phyloP scores from a whole-genome alignment of 2,797 vertebrate genomes.

The Parauchenoglanis ngamensis region DNA sequence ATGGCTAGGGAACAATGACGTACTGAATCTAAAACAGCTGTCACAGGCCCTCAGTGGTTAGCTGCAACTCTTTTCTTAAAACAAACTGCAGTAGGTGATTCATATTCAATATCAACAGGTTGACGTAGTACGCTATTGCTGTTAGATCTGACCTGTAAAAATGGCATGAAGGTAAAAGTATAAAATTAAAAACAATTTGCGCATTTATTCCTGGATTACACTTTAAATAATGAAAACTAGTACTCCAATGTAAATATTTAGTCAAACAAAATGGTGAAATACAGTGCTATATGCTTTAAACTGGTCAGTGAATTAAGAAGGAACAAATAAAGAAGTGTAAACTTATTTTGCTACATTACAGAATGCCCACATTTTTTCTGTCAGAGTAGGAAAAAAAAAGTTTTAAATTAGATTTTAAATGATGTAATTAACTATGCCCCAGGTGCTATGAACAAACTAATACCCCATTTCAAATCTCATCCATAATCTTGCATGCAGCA shows the following conservation, averaged over 20 bases:
- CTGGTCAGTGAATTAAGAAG: constrained; percentile 26
- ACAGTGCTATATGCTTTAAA: constrained; percentile 34
- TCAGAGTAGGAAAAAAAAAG: constrained; percentile 15
- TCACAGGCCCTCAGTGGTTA: constrained; percentile 34
- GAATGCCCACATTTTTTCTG: constrained; percentile 52
- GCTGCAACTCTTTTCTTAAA: constrained; percentile 25
- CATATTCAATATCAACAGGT: constrained; percentile 54
- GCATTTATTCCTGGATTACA: constrained; percentile 64
- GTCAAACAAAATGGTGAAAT: constrained; percentile 18
- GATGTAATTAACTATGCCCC: background rate
- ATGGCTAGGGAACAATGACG: constrained; percentile 52
- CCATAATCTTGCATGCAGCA: constrained; percentile 55
- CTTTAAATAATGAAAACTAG: constrained; percentile 27
- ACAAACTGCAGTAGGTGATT: constrained; percentile 30
- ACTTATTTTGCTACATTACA: constrained; percentile 73
- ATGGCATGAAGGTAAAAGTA: constrained; percentile 66
- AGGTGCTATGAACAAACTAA: constrained; percentile 50
- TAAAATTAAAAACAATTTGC: constrained; percentile 59
- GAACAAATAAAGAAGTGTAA: constrained; percentile 42
- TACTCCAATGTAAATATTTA: constrained; percentile 20
- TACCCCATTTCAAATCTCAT: constrained; percentile 56
- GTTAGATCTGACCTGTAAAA: constrained; percentile 33
- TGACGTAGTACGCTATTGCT: constrained; percentile 47
- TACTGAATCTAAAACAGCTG: constrained; percentile 19
- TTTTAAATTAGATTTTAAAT: background rate